Percentiles rank a stretch among this genome's conserved stretches.
Conservation (phyloP, 2,888 invertebrate genomes). For the Dendrolimus pini region DNA sequence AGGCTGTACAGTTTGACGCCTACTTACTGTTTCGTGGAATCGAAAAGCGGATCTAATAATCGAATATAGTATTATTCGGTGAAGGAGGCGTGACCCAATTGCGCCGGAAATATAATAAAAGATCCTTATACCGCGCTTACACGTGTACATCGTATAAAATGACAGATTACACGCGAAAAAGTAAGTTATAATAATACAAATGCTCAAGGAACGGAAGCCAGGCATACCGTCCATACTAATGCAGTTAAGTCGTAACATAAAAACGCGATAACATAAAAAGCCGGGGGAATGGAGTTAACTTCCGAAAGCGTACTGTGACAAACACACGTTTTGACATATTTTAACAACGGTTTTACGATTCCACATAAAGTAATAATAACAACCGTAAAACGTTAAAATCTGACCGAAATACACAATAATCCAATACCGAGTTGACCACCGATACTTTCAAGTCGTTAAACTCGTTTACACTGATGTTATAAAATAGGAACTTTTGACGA, state of each 20-base stretch:
- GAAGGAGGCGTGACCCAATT: slow-evolving; percentile 9
- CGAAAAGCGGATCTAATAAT: slow-evolving; percentile 35
- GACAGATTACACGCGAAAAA: slow-evolving; percentile 17
- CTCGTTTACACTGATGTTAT: no score
- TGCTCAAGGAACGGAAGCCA: slow-evolving; percentile 13
- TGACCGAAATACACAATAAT: slow-evolving; percentile 28
- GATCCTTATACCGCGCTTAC: slow-evolving; percentile 9
- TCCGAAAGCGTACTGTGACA: slow-evolving; percentile 34
- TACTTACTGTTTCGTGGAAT: slow-evolving; percentile 38
- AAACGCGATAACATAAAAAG: slow-evolving; percentile 33
- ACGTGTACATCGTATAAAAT: not conserved
- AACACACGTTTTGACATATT: slow-evolving; percentile 46
- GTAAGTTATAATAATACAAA: slow-evolving; percentile 11
- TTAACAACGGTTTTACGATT: slow-evolving; percentile 51
- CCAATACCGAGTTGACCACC: no score
- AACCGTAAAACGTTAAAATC: slow-evolving; percentile 49
- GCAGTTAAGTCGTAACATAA: slow-evolving; percentile 23
- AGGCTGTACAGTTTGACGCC: slow-evolving; percentile 49
- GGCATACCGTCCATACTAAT: slow-evolving; percentile 26
- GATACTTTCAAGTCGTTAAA: no score
- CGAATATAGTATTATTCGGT: slow-evolving; percentile 25
- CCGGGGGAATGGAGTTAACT: slow-evolving; percentile 32
- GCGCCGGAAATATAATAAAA: slow-evolving; percentile 17
- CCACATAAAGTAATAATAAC: slow-evolving; percentile 54
- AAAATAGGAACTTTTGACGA: no score